Conservation (phyloP, 1,140 invertebrate species). For the Listronotus bonariensis region DNA sequence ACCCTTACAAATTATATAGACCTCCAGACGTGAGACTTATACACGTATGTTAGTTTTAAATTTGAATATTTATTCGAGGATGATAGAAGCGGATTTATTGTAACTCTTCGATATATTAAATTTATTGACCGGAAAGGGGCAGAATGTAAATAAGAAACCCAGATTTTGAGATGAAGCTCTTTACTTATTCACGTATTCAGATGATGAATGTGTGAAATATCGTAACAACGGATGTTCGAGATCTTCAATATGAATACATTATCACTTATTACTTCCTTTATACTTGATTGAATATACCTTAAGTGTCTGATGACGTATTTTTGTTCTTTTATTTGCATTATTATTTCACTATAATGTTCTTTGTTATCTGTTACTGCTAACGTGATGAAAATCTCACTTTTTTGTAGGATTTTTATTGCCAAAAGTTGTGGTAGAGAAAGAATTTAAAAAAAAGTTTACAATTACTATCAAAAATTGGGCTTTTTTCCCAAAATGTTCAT, state of each 20-base stretch:
- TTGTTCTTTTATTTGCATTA: too few relatives aligned
- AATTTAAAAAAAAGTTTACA: too few relatives aligned
- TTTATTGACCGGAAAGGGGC: slow-evolving; percentile 40
- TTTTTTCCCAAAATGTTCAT: too few relatives aligned
- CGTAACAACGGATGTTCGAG: slow-evolving; percentile 1
- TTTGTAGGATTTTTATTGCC: too few relatives aligned
- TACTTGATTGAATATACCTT: too few relatives aligned
- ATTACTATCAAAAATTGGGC: too few relatives aligned
- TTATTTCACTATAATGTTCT: too few relatives aligned
- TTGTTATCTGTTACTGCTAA: too few relatives aligned
- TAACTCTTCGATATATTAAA: slow-evolving; percentile 27
- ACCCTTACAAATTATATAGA: slow-evolving; percentile 43
- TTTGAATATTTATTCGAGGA: slow-evolving; percentile 40
- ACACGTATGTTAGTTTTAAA: slow-evolving; percentile 39
- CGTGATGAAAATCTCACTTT: too few relatives aligned
- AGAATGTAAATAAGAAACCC: slow-evolving; percentile 35
- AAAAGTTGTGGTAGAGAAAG: too few relatives aligned
- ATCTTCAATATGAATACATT: background rate
- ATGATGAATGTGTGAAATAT: slow-evolving; percentile 31
- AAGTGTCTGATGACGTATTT: too few relatives aligned
- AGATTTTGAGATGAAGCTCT: slow-evolving; percentile 4
- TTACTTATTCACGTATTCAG: background rate
- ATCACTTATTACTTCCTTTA: background rate
- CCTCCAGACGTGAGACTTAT: slow-evolving; percentile 40
- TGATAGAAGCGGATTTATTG: slow-evolving; percentile 6